Percentiles rank a stretch among this genome's conserved stretches.
These are phyloP conservation scores for Nymphalis polychloros DNA, from an alignment of 2,888 invertebrate species.

Conservation along the genomic window DNA sequence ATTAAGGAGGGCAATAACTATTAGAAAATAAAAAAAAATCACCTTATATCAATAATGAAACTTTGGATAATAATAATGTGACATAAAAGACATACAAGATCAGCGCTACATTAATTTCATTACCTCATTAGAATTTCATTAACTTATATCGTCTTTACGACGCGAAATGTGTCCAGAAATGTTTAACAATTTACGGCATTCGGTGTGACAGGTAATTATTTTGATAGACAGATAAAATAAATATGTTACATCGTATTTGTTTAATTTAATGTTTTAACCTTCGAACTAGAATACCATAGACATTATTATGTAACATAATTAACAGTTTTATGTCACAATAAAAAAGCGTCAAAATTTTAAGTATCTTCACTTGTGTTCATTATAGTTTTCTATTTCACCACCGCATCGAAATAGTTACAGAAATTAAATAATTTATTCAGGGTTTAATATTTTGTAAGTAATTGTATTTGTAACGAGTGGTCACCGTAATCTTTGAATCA, in stretches of 20 bases:
- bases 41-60: too few relatives aligned
- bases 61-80: constrained; percentile 6
- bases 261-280: not conserved
- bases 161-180: constrained; percentile 21
- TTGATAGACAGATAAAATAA: constrained; percentile 18
- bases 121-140: constrained; percentile 39
- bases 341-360: too few relatives aligned
- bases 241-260: not conserved
- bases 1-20: too few relatives aligned
- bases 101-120: constrained; percentile 33
- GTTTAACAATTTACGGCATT: constrained; percentile 23
- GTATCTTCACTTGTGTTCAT: too few relatives aligned
- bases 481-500: constrained; percentile 36
- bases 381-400: too few relatives aligned
- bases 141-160: constrained; percentile 24
- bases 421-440: not conserved
- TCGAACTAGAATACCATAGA: not conserved
- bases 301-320: not conserved
- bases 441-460: not conserved
- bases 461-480: constrained; percentile 9
- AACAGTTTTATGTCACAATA: too few relatives aligned
- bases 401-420: too few relatives aligned
- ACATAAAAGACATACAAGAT: constrained; percentile 18
- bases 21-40: not conserved
- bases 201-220: constrained; percentile 25